Base-by-base conservation (phyloP, 2,113 vertebrate genomes). In the Lanius collurio region DNA sequence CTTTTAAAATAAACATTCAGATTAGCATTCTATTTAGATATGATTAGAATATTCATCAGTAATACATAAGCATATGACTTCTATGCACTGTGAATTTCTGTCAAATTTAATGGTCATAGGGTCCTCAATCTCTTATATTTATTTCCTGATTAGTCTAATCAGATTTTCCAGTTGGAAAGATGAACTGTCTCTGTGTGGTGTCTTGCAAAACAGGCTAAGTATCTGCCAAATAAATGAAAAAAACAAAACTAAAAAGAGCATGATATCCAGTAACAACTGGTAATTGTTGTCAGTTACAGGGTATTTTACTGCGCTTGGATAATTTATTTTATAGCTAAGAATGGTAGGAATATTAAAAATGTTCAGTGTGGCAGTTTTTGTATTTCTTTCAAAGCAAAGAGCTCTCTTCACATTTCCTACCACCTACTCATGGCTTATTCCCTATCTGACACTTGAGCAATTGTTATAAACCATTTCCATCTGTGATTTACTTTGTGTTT, bases 381-480 rank as follows among this genome's bases (percentile, higher is more conserved):
- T 46, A 64, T 93, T 94, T 84, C 39, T 96, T 92, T 71, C 75
- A 88, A 95, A 89, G 42, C 44, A 56, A 60, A 56, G 83, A 63
- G 44, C 88, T 71, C 67, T 93, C 63, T 93, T 88, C 62, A 81
- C 53, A 79, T 92, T 96, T 91, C 53, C 75, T 77, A 41, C 71
- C 0, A 0, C 88, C 71, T 95, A 83, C 68, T 95, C 71, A 60
- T 3, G 3, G 56, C 47, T 87, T 93, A 64, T 94, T 96, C 64
- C 16, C 55, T 90, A 56, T 60, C 46, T 95, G 83, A 97, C 93
- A 91, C 65, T 90, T 89, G 78, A 95, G 50, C 71, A 97, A 95
- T 93, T 95, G 80, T 89, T 95, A 86, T 65, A 92, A 95, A 92
- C 50, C 71, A 75, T 96, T 95, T 94, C 83, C 88, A 93, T 94